phyloP scores from a whole-genome alignment of 2,888 invertebrate genomes.

The Brachylomia viminalis region DNA sequence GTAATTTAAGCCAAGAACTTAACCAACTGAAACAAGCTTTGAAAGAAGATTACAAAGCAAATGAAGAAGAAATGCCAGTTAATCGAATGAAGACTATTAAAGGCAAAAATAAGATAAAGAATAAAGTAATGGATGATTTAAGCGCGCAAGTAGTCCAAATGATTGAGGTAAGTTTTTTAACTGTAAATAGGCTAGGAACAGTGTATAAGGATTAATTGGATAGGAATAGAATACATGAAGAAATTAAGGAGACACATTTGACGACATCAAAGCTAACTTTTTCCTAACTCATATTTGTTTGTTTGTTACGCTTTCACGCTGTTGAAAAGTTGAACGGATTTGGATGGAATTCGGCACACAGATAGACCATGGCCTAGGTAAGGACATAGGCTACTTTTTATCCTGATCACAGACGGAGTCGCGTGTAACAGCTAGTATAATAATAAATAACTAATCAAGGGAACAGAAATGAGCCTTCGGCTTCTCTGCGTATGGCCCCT shows the following conservation, averaged over 20 bases:
- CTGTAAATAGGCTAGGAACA: not conserved
- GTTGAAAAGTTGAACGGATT: too few relatives aligned
- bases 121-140: constrained; percentile 59
- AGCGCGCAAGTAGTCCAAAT: constrained; percentile 69
- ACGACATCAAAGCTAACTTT: not conserved
- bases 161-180: constrained; percentile 72
- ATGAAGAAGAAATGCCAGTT: constrained; percentile 77
- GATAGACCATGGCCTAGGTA: too few relatives aligned
- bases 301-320: too few relatives aligned
- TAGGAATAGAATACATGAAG: not conserved
- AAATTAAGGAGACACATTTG: not conserved
- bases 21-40: constrained; percentile 76
- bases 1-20: constrained; percentile 73
- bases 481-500: not conserved
- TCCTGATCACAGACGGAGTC: too few relatives aligned
- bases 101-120: constrained; percentile 65
- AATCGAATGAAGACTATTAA: constrained; percentile 68
- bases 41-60: constrained; percentile 76
- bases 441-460: not conserved
- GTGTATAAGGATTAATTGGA: not conserved
- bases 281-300: too few relatives aligned
- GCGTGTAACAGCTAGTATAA: too few relatives aligned
- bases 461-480: not conserved
- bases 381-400: too few relatives aligned
- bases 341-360: too few relatives aligned